These are phyloP conservation scores for Pseudolycoriella hygida DNA, from an alignment of 2,888 invertebrate genomes.

Conservation along the genomic window DNA sequence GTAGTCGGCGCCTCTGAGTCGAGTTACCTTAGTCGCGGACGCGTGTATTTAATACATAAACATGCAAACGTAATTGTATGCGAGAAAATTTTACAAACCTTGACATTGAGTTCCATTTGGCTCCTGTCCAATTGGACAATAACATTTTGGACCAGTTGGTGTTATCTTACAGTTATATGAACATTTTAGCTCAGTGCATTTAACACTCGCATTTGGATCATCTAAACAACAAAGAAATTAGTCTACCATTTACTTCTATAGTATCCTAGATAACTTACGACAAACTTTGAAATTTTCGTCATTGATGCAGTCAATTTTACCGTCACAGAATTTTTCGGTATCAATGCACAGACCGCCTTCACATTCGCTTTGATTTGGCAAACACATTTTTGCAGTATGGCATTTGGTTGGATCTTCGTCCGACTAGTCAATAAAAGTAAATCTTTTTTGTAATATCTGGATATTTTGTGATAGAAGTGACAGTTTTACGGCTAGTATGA, in stretches of 20 bases:
- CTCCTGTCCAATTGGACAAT: slow-evolving; percentile 47
- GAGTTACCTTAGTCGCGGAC: too few relatives aligned
- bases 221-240: background rate
- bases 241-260: background rate
- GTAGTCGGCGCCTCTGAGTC: too few relatives aligned
- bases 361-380: slow-evolving; percentile 50
- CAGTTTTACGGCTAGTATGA: too few relatives aligned
- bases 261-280: slow-evolving; percentile 16
- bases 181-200: slow-evolving; percentile 38
- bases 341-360: slow-evolving; percentile 24
- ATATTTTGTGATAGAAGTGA: too few relatives aligned
- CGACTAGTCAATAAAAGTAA: slow-evolving; percentile 33
- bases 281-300: slow-evolving; percentile 23
- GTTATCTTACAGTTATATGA: slow-evolving; percentile 52
- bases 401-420: slow-evolving; percentile 51
- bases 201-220: background rate
- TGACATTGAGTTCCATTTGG: slow-evolving; percentile 42
- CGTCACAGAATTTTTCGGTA: slow-evolving; percentile 27
- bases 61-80: background rate
- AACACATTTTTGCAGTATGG: slow-evolving; percentile 42
- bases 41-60: too few relatives aligned
- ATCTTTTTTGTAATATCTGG: too few relatives aligned
- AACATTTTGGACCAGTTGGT: slow-evolving; percentile 52
- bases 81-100: slow-evolving; percentile 19
- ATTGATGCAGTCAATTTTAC: slow-evolving; percentile 26